phyloP scores from a whole-genome alignment of 2,113 vertebrate genomes.

The Pleuronectes platessa region DNA sequence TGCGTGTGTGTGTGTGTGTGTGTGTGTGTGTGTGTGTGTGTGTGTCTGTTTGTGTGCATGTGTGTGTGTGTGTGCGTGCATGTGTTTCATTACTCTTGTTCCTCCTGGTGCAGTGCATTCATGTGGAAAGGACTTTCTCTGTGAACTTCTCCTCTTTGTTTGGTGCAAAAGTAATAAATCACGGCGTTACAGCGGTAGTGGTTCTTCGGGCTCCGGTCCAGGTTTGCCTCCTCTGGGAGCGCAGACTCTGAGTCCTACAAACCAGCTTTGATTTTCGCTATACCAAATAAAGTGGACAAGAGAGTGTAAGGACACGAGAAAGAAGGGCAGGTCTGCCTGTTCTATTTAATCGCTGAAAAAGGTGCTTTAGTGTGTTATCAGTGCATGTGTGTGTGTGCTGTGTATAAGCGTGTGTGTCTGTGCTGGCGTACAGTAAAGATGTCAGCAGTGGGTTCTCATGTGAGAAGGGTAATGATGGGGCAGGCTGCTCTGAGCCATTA shows the following conservation, averaged over 20 bases:
- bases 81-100: slow-evolving; percentile 64
- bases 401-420: slow-evolving; percentile 13
- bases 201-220: slow-evolving; percentile 75
- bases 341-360: slow-evolving; percentile 72
- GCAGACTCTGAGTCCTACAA: slow-evolving; percentile 71
- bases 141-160: slow-evolving; percentile 78
- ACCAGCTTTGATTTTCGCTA: slow-evolving; percentile 69
- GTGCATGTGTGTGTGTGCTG: slow-evolving; percentile 34
- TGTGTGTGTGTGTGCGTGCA: slow-evolving; percentile 41
- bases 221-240: slow-evolving; percentile 71
- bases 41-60: slow-evolving; percentile 46
- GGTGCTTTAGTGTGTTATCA: slow-evolving; percentile 47
- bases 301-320: slow-evolving; percentile 73
- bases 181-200: slow-evolving; percentile 69
- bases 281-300: slow-evolving; percentile 59
- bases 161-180: slow-evolving; percentile 80
- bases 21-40: slow-evolving; percentile 40
- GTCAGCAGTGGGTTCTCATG: slow-evolving; percentile 73
- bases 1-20: slow-evolving; percentile 43
- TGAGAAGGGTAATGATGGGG: slow-evolving; percentile 76
- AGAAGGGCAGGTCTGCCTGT: slow-evolving; percentile 77
- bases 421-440: slow-evolving; percentile 43
- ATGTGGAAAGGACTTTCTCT: slow-evolving; percentile 78
- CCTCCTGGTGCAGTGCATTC: slow-evolving; percentile 80
- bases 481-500: slow-evolving; percentile 57